Evolutionary conservation across 2,888 invertebrate genomes (phyloP).

Genomic region (Liodrosophila aerea): DNA sequence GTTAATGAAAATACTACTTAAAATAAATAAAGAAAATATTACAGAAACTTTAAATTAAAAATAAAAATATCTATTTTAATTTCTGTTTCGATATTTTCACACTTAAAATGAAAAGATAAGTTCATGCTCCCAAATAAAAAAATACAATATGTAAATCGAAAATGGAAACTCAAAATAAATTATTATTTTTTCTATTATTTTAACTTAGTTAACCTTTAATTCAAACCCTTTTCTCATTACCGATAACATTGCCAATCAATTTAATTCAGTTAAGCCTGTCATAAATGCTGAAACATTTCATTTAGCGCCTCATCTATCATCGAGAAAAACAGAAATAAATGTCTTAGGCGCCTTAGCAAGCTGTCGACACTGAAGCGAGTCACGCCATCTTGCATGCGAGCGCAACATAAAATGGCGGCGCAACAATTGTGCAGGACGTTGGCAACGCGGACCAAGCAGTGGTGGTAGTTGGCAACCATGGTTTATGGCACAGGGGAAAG

Average conservation of each 20-base stretch:
- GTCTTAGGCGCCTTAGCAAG: constrained; percentile 17
- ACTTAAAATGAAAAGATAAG: too few species aligned
- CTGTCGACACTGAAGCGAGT: constrained; percentile 32
- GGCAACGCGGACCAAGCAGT: constrained; percentile 44
- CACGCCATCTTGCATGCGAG: constrained; percentile 25
- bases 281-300: constrained; percentile 11
- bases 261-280: neutral
- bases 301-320: constrained; percentile 43
- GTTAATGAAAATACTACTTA: too few species aligned
- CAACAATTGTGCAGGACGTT: constrained; percentile 54
- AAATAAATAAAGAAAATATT: too few species aligned
- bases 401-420: constrained; percentile 29
- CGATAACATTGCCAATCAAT: neutral
- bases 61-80: too few species aligned
- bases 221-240: too few species aligned
- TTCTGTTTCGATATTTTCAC: too few species aligned
- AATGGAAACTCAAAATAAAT: too few species aligned
- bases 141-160: too few species aligned
- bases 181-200: too few species aligned
- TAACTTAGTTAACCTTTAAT: too few species aligned
- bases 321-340: constrained; percentile 31
- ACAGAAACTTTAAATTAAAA: too few species aligned
- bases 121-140: too few species aligned
- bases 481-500: constrained; percentile 59
- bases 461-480: constrained; percentile 40